phyloP scores from a whole-genome alignment of 1,140 invertebrate genomes.

The Drosophila ercepeae region DNA sequence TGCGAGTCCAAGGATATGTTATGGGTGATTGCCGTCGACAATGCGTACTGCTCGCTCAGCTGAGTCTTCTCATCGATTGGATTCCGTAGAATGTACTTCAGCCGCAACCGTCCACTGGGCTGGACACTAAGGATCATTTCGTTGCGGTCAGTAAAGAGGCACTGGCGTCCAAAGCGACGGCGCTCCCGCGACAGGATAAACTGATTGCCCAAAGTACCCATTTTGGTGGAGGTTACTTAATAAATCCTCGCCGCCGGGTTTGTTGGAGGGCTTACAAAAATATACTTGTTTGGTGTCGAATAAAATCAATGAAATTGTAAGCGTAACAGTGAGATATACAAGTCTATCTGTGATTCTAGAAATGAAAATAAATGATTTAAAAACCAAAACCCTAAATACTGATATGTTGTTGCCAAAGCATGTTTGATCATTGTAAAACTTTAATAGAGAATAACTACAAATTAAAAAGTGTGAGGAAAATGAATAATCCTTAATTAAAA shows the following conservation, averaged over 20 bases:
- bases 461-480: no score
- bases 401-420: not conserved
- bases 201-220: slow-evolving; percentile 44
- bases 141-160: slow-evolving; percentile 89
- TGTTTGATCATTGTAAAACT: no score
- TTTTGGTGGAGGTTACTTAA: not conserved
- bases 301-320: not conserved
- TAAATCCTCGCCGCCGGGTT: not conserved
- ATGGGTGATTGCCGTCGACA: slow-evolving; percentile 87
- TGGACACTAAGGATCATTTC: slow-evolving; percentile 90
- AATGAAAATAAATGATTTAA: not conserved
- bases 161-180: slow-evolving; percentile 88
- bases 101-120: slow-evolving; percentile 81
- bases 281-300: not conserved
- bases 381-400: not conserved
- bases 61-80: slow-evolving; percentile 87
- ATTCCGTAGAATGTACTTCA: slow-evolving; percentile 89
- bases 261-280: not conserved
- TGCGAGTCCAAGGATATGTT: slow-evolving; percentile 84
- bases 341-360: not conserved
- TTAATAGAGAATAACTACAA: no score
- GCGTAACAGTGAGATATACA: not conserved
- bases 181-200: slow-evolving; percentile 85
- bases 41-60: slow-evolving; percentile 86
- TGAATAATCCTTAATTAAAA: no score